phyloP scores from a whole-genome alignment of 2,888 invertebrate genomes.

The Spisula solida region DNA sequence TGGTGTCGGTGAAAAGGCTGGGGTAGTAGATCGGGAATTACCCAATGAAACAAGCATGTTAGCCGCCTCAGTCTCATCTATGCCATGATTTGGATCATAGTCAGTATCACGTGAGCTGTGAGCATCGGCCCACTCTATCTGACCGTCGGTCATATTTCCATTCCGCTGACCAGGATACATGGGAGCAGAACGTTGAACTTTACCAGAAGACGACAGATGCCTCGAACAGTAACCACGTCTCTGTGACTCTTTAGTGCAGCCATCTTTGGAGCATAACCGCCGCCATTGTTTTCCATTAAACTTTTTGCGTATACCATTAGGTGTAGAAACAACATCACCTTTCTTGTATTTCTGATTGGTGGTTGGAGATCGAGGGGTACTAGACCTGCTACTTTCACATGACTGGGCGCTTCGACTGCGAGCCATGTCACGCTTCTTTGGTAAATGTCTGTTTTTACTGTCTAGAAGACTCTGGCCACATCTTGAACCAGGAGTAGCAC shows the following conservation, averaged over 20 bases:
- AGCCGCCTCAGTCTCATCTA: conserved; percentile 97
- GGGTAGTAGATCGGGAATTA: conserved; percentile 97
- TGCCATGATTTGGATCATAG: conserved; percentile 88
- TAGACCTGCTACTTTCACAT: conserved; percentile 84
- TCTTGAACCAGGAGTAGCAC: conserved; percentile 91
- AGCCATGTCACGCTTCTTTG: conserved; percentile 83
- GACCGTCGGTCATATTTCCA: conserved; percentile 87
- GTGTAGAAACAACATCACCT: conserved; percentile 97
- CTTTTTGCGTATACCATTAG: conserved; percentile 98
- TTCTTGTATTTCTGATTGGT: conserved; percentile 89
- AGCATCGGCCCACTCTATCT: conserved; percentile 94
- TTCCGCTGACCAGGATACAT: conserved; percentile 84
- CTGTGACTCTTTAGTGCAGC: conserved; percentile 98
- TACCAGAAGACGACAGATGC: conserved; percentile 96
- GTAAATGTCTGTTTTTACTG: conserved; percentile 78
- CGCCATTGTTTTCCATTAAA: conserved; percentile 99
- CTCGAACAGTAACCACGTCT: conserved; percentile 98
- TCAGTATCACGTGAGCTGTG: conserved; percentile 93
- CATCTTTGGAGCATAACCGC: conserved; percentile 97
- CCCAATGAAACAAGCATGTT: conserved; percentile 98
- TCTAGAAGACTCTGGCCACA: conserved; percentile 73
- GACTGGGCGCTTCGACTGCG: conserved; percentile 86
- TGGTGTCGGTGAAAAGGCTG: conserved; percentile 90
- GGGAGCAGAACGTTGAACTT: conserved; percentile 84
- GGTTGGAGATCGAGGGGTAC: conserved; percentile 85